phyloP scores from a whole-genome alignment of 2,113 vertebrate genomes.

The Paramormyrops kingsleyae region DNA sequence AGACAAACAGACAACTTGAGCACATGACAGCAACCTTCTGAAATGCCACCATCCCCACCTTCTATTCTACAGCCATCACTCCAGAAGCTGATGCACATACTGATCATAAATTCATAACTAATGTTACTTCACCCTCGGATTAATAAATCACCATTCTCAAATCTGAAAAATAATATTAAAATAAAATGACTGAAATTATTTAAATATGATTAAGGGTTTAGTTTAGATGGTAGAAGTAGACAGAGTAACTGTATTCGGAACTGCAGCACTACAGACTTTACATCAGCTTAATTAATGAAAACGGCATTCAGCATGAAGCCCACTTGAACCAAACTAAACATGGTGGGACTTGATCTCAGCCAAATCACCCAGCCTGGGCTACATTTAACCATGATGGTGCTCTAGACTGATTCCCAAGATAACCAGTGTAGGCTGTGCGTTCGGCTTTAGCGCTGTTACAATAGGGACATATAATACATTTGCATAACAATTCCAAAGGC shows the following conservation, averaged over 20 bases:
- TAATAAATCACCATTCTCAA: background rate
- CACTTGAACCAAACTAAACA: background rate
- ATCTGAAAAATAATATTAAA: background rate
- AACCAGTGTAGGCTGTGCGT: background rate
- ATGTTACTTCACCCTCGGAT: background rate
- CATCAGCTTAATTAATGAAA: background rate
- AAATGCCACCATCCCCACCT: background rate
- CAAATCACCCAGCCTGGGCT: background rate
- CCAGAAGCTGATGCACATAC: background rate
- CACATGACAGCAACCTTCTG: background rate
- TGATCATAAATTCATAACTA: background rate
- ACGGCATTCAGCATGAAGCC: background rate
- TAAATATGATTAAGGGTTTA: background rate
- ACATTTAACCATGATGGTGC: background rate
- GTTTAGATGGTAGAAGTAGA: background rate
- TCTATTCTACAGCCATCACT: background rate
- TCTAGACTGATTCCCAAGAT: background rate
- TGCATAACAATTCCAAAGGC: background rate
- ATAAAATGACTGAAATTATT: background rate
- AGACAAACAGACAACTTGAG: background rate
- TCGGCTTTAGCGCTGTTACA: background rate
- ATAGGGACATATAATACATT: background rate
- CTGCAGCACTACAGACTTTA: background rate
- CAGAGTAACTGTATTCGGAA: background rate
- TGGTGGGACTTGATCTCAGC: background rate